phyloP scores from a whole-genome alignment of 2,113 vertebrate species.

The Apteryx owenii region DNA sequence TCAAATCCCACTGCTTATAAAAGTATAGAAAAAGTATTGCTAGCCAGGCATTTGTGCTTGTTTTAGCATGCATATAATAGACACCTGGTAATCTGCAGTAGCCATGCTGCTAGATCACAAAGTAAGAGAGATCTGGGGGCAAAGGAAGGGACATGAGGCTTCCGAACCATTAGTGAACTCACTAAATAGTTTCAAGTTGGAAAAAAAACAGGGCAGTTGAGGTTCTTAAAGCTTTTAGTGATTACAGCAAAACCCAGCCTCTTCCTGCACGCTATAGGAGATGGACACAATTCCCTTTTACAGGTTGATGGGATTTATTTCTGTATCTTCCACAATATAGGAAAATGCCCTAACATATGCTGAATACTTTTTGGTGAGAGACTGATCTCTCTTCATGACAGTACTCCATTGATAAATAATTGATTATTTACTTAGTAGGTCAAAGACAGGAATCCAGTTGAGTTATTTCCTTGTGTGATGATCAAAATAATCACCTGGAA shows the following conservation, averaged over 20 bases:
- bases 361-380: background rate
- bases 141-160: background rate
- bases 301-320: background rate
- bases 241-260: background rate
- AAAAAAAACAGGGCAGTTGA: background rate
- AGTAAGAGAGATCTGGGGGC: background rate
- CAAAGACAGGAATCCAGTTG: background rate
- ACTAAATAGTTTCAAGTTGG: background rate
- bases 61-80: background rate
- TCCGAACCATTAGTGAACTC: background rate
- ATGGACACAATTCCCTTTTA: background rate
- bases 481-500: background rate
- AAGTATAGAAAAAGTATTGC: background rate
- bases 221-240: background rate
- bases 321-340: background rate
- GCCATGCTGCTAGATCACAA: background rate
- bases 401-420: background rate
- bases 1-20: background rate
- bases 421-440: background rate
- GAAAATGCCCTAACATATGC: background rate
- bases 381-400: background rate
- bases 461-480: background rate
- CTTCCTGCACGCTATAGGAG: background rate
- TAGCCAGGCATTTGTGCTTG: background rate
- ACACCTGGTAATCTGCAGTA: background rate